Base-by-base conservation (phyloP, 2,888 invertebrate genomes). In the Ditylenchus weischeri region DNA sequence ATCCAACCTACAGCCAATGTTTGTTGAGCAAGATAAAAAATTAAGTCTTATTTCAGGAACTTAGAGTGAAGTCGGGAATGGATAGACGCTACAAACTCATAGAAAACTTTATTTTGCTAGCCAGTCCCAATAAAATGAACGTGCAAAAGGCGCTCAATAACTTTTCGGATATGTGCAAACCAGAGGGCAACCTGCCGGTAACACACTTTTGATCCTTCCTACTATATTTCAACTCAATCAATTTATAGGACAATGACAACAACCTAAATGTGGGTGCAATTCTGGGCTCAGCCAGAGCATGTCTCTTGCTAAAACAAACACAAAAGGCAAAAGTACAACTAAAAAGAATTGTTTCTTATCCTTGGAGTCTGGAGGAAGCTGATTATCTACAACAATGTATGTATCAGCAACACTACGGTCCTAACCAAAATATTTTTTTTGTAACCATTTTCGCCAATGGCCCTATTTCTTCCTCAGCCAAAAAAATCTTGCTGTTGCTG, bases 361-460 rank as follows among this genome's bases (percentile, higher is more conserved):
- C 87, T 0, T 96, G 95, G 95, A 92, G 90, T 18, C 91, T 93
- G 75, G 93, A 94, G 83, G 93, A 94, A 79, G 93, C 94, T 0
- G 94, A 95, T 80, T 93, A 94, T 79, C 86, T 96, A 69, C 96
- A 96, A 85, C 88, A 91, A 70, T 91, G 93, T 77, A 19, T 38
- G 68, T 62, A 36, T 61, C n/a, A n/a, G n/a, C n/a, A n/a, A n/a
- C n/a, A n/a, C n/a, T n/a, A n/a, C n/a, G n/a, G n/a, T n/a, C n/a
- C n/a, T n/a, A n/a, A n/a, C n/a, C n/a, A n/a, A n/a, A n/a, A n/a
- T n/a, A n/a, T n/a, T n/a, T n/a, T n/a, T n/a, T n/a, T n/a, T n/a
- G n/a, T n/a, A n/a, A n/a, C n/a, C n/a, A n/a, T n/a, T n/a, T n/a
- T n/a, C n/a, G n/a, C n/a, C n/a, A n/a, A n/a, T n/a, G n/a, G n/a